A percentile compares a stretch with the other conserved stretches of the same genome.
These are phyloP conservation scores for Neodiprion pinetum DNA, from an alignment of 1,140 invertebrate genomes.

Conservation along the genomic window DNA sequence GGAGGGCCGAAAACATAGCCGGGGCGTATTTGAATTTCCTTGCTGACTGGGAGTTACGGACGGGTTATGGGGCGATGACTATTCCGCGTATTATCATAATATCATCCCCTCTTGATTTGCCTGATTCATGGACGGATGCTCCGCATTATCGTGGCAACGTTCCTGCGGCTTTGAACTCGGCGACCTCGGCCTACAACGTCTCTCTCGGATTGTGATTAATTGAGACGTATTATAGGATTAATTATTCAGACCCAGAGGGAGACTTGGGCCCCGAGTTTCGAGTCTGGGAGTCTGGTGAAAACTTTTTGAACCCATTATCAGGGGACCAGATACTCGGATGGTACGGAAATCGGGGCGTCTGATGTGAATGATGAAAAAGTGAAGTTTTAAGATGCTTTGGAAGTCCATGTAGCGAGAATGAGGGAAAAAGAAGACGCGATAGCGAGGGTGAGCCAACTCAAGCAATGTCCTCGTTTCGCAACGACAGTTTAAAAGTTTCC, in stretches of 20 bases:
- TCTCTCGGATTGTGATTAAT: not conserved
- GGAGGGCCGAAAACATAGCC: too few species aligned
- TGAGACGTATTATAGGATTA: not conserved
- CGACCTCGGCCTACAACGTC: too few species aligned
- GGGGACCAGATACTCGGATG: too few species aligned
- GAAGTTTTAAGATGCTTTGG: not conserved
- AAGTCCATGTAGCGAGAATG: not conserved
- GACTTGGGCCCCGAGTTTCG: too few species aligned
- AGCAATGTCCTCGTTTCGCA: constrained; percentile 10
- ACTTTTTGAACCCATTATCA: not conserved
- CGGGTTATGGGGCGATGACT: too few species aligned
- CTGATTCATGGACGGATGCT: not conserved
- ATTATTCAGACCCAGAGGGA: not conserved
- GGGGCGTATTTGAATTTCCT: too few species aligned
- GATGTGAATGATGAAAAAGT: not conserved
- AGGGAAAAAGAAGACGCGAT: not conserved
- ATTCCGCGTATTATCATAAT: too few species aligned
- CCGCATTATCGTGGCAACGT: too few species aligned
- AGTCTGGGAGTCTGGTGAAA: too few species aligned
- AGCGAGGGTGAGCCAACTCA: not conserved
- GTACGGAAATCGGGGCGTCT: too few species aligned
- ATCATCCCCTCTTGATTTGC: not conserved
- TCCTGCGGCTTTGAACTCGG: too few species aligned
- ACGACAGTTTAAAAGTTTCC: constrained; percentile 33
- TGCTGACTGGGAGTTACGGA: too few species aligned